These are phyloP conservation scores for Vireo altiloquus DNA, from an alignment of 2,113 vertebrate species.

Conservation along the genomic window DNA sequence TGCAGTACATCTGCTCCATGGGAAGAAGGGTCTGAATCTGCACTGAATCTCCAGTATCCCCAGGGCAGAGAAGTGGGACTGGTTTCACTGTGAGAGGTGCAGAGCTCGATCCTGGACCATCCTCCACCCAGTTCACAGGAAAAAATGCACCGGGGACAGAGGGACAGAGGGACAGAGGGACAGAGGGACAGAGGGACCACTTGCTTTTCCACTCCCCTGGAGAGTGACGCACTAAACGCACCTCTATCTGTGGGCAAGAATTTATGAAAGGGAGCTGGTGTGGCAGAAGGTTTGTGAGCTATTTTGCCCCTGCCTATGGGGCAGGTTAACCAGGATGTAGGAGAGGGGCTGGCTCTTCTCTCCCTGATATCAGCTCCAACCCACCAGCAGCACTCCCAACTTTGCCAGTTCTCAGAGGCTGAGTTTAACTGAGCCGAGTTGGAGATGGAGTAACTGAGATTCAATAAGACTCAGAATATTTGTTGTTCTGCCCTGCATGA, in stretches of 20 bases:
- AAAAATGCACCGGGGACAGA: background rate
- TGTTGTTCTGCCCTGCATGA: background rate
- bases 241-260: fast-evolving
- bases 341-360: background rate
- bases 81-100: background rate
- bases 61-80: background rate
- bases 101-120: background rate
- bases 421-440: fast-evolving
- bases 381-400: background rate
- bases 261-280: background rate
- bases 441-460: background rate
- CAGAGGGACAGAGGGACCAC: background rate
- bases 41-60: background rate
- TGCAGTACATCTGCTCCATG: background rate
- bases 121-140: background rate
- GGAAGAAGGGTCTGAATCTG: background rate
- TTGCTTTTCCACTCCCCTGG: background rate
- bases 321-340: background rate
- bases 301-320: background rate
- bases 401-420: background rate
- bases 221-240: fast-evolving
- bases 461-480: background rate
- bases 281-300: background rate
- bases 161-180: too few relatives aligned
- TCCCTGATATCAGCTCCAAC: fast-evolving